Evolutionary conservation across 1,140 invertebrate species (phyloP), one percentile per base, ranked within the genome.

Genomic region (Phymorhynchus buccinoides): DNA sequence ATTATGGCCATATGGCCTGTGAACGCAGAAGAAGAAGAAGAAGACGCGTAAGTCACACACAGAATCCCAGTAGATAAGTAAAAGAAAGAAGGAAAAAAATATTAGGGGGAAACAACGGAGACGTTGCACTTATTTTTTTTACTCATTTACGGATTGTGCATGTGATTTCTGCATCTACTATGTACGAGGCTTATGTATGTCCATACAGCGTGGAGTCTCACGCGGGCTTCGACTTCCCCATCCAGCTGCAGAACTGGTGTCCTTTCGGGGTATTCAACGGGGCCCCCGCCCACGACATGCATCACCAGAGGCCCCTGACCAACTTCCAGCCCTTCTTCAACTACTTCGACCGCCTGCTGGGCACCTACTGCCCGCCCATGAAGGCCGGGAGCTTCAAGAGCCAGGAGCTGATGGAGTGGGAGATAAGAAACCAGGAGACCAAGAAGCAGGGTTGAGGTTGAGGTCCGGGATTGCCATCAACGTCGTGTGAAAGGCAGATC

Each of bases 211-310:
- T 93, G 27, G 91, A 94, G 88, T 92, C 92, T 12, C 94, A 94
- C 87, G 92, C 91, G 66, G 94, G 94, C 18, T 92, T 89, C 86
- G 91, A 92, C 86, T 91, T 92, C 75, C 91, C 91, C 14, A 90
- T 91, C 80, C 86, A 87, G 22, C 30, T 89, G 14, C 91, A 94
- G 88, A 87, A 91, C 77, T 90, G 91, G 84, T 75, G 92, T 6
- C 92, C 93, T 27, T 92, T 93, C 84, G 91, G 90, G 27, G 32
- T 90, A 32, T 88, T 93, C 44, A 91, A 93, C 3, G 94, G 94
- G n/a, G 92, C 93, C 1, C 93, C 93, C 35, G 94, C 94, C 80
- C 94, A 94, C 80, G 94, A 94, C 88, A 94, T 94, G 94, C 94
- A 94, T 84, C 94, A 94, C 86, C 88, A 93, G 84, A 92, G 93